phyloP scores from a whole-genome alignment of 2,113 vertebrate species.

The Cisticola juncidis region DNA sequence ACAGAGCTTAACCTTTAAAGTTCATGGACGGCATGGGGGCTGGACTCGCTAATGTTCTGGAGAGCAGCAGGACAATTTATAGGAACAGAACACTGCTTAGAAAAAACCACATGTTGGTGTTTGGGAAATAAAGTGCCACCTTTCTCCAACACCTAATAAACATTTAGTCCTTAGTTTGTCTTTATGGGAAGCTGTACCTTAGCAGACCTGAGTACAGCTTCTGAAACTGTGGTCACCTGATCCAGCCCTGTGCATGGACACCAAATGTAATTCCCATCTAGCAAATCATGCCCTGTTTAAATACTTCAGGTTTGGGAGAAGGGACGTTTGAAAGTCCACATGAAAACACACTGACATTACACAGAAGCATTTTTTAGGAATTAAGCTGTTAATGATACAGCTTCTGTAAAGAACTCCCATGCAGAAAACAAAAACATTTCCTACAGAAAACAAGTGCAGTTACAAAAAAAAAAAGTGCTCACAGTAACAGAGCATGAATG shows the following conservation, averaged over 20 bases:
- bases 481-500: accelerated
- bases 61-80: background rate
- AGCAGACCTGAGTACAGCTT: background rate
- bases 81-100: background rate
- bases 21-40: background rate
- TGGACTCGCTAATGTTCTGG: background rate
- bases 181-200: background rate
- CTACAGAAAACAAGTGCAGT: background rate
- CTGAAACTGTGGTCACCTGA: background rate
- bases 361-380: background rate
- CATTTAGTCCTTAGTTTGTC: background rate
- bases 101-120: accelerated
- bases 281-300: background rate
- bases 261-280: background rate
- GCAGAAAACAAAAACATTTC: background rate
- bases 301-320: background rate
- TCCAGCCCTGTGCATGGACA: background rate
- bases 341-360: background rate
- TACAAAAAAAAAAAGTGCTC: background rate
- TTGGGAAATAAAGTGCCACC: background rate
- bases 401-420: background rate
- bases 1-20: background rate
- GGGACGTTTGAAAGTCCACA: background rate
- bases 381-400: background rate
- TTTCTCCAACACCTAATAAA: background rate